A percentile compares a stretch with the other conserved stretches of the same genome.
Evolutionary conservation across 1,140 invertebrate species (phyloP).

Genomic region (Heliconius congener): DNA sequence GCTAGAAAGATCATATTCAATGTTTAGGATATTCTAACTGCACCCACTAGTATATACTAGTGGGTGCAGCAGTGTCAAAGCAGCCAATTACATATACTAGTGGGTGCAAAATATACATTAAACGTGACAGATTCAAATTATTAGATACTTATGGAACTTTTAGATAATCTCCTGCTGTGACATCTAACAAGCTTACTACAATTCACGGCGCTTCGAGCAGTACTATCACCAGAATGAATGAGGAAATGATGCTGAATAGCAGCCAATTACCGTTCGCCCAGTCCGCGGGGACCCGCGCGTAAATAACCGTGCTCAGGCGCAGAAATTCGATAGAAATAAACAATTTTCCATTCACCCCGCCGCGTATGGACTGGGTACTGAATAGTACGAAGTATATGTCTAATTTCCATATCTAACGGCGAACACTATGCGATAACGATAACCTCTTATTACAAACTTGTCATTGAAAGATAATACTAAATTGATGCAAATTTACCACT

Average conservation of each 20-base stretch:
- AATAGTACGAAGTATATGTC: slow-evolving; percentile 42
- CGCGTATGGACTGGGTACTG: slow-evolving; percentile 32
- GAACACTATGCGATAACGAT: slow-evolving; percentile 55
- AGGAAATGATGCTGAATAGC: slow-evolving; percentile 66
- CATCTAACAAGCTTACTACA: slow-evolving; percentile 44
- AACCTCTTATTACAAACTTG: slow-evolving; percentile 68
- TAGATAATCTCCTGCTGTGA: slow-evolving; percentile 24
- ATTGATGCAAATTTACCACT: slow-evolving; percentile 67
- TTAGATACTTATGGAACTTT: background rate
- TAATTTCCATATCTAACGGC: slow-evolving; percentile 67
- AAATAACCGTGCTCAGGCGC: slow-evolving; percentile 69
- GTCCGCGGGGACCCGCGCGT: slow-evolving; percentile 60
- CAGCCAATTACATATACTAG: background rate
- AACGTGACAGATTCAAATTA: background rate
- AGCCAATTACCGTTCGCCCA: slow-evolving; percentile 65
- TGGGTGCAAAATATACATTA: background rate
- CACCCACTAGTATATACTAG: too few relatives aligned
- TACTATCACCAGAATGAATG: slow-evolving; percentile 75
- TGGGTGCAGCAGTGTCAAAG: too few relatives aligned
- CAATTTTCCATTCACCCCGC: slow-evolving; percentile 68
- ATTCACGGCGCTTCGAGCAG: slow-evolving; percentile 51
- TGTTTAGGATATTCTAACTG: background rate
- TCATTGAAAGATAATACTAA: slow-evolving; percentile 64
- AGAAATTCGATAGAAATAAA: slow-evolving; percentile 66
- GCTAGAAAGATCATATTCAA: background rate